Percentiles rank a stretch among this genome's conserved stretches.
Evolutionary conservation across 2,113 vertebrate genomes (phyloP).

Genomic region (Cinclus mexicanus): DNA sequence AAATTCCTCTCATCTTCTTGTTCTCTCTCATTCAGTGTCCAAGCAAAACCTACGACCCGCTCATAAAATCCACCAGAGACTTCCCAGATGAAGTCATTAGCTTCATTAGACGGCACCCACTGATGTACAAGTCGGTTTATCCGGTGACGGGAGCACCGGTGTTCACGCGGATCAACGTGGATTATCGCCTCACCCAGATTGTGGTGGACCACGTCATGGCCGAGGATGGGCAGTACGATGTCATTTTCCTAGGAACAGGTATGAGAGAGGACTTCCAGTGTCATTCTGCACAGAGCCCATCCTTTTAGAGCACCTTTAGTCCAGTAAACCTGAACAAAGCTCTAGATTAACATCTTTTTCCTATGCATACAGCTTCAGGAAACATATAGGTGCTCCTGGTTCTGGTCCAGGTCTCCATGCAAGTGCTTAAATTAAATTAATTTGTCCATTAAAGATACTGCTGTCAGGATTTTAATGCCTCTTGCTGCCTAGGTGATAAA

Average conservation of each 20-base stretch:
- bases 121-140: conserved; percentile 86
- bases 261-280: background rate
- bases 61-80: conserved; percentile 93
- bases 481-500: background rate
- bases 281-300: background rate
- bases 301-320: background rate
- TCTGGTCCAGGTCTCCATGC: background rate
- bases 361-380: background rate
- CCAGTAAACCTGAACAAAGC: background rate
- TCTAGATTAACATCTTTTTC: background rate
- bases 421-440: background rate
- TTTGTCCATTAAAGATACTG: background rate
- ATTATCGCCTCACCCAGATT: conserved; percentile 90
- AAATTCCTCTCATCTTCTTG: background rate
- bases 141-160: conserved; percentile 83
- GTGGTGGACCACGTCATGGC: conserved; percentile 92
- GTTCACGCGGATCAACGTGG: conserved; percentile 88
- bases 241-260: conserved; percentile 98
- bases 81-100: conserved; percentile 94
- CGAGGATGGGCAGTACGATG: conserved; percentile 95
- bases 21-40: conserved; percentile 81
- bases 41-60: conserved; percentile 92
- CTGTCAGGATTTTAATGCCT: background rate
- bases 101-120: conserved; percentile 88
- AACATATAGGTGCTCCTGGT: background rate